Evolutionary conservation across 2,797 vertebrate species (phyloP).

Genomic region (Liasis olivaceus): DNA sequence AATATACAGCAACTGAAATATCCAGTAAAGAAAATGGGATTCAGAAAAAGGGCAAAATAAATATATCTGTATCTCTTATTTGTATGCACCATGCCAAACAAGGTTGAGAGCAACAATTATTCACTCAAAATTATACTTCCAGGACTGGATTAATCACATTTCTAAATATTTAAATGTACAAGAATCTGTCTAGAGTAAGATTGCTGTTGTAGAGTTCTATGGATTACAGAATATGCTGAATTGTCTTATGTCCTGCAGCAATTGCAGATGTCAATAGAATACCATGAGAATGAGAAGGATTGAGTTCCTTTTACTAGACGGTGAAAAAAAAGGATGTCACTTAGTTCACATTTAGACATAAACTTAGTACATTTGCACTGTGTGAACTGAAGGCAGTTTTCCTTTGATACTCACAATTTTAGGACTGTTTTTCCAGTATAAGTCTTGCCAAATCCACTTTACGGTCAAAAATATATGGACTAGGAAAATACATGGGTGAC

Average conservation of each 20-base stretch:
- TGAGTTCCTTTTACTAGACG: background rate
- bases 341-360: background rate
- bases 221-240: background rate
- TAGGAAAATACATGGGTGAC: too few relatives aligned
- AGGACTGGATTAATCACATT: background rate
- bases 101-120: slow-evolving; percentile 7
- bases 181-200: background rate
- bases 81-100: background rate
- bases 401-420: background rate
- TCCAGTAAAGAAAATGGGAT: slow-evolving; percentile 58
- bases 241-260: background rate
- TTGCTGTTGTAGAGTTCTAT: background rate
- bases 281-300: background rate
- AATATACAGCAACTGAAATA: slow-evolving; percentile 61
- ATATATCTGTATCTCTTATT: slow-evolving; percentile 20
- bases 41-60: slow-evolving; percentile 54
- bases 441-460: background rate
- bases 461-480: background rate
- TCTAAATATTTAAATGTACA: background rate
- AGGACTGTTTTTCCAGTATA: background rate
- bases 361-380: background rate
- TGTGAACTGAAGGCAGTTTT: background rate
- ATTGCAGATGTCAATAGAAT: background rate
- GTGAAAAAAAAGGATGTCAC: background rate
- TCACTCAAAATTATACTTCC: background rate